Evolutionary conservation across 2,888 invertebrate genomes (phyloP).

Genomic region (Congeria kusceri): DNA sequence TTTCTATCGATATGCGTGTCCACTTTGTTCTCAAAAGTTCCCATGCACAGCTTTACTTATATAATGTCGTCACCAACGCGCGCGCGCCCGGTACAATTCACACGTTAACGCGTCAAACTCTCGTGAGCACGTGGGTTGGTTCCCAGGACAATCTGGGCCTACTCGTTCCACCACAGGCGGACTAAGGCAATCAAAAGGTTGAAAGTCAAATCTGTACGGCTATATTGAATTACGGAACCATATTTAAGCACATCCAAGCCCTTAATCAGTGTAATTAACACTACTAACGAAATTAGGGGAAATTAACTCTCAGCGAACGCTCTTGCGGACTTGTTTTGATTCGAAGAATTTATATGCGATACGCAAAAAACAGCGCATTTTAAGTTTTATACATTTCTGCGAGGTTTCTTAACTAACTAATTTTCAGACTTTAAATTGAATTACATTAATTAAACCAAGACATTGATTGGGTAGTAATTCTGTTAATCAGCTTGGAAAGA

Average conservation of each 20-base stretch:
- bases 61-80: not conserved
- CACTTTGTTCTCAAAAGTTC: too few relatives aligned
- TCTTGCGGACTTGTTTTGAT: conserved; percentile 45
- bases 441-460: conserved; percentile 63
- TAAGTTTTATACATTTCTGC: conserved; percentile 42
- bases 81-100: conserved; percentile 53
- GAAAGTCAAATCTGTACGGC: conserved; percentile 67
- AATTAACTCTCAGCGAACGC: conserved; percentile 65
- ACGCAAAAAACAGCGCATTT: conserved; percentile 41
- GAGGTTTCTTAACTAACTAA: conserved; percentile 35
- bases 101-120: conserved; percentile 36
- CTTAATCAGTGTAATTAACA: conserved; percentile 65
- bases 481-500: conserved; percentile 39
- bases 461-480: conserved; percentile 58
- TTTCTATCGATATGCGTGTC: too few relatives aligned
- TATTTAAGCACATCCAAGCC: conserved; percentile 65
- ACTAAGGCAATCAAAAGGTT: conserved; percentile 64
- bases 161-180: conserved; percentile 42
- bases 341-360: conserved; percentile 31
- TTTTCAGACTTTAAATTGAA: conserved; percentile 40
- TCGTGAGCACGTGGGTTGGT: conserved; percentile 47
- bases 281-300: conserved; percentile 60
- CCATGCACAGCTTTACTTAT: too few relatives aligned
- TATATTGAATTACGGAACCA: conserved; percentile 63
- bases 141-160: conserved; percentile 52